Evolutionary conservation across 2,888 invertebrate species (phyloP).

Genomic region (Lasioglossum calceatum): DNA sequence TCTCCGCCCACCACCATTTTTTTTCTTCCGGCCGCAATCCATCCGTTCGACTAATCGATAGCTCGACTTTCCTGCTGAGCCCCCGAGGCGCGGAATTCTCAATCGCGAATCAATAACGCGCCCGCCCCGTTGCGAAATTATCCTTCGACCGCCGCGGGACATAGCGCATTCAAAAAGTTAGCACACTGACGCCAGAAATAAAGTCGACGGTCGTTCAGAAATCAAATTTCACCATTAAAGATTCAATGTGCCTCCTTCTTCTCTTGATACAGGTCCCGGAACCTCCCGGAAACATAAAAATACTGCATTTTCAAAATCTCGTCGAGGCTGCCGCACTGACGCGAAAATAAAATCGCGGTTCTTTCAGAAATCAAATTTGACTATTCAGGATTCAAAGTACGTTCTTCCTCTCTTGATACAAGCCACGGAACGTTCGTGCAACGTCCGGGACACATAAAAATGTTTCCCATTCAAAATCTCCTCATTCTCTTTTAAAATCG

Average conservation of each 20-base stretch:
- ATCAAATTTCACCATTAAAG: neutral
- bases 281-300: neutral
- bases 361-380: neutral
- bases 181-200: neutral
- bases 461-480: neutral
- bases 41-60: slow-evolving; percentile 32
- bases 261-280: neutral
- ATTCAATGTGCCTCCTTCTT: neutral
- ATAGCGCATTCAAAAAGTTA: neutral
- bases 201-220: neutral
- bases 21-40: slow-evolving; percentile 21
- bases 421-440: neutral
- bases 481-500: neutral
- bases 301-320: neutral
- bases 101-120: slow-evolving; percentile 44
- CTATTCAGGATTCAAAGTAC: neutral
- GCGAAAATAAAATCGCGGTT: neutral
- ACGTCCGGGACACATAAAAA: neutral
- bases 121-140: slow-evolving; percentile 16
- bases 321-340: neutral
- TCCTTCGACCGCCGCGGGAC: neutral
- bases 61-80: slow-evolving; percentile 19
- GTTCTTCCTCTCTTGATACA: neutral
- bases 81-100: slow-evolving; percentile 30
- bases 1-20: slow-evolving; percentile 7